phyloP scores from a whole-genome alignment of 2,888 invertebrate genomes.

The Seira ritae region DNA sequence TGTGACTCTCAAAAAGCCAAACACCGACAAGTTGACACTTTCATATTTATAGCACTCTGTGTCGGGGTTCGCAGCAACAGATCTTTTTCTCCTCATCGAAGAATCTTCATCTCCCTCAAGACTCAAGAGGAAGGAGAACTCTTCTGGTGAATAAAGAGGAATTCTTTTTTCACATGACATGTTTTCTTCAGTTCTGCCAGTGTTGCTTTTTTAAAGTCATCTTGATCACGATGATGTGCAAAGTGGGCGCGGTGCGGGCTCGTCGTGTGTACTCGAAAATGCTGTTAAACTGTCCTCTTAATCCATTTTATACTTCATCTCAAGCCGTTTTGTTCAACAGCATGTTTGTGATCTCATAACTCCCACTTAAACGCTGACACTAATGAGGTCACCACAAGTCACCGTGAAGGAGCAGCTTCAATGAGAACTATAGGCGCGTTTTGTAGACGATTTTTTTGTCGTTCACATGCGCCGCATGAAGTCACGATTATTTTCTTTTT shows the following conservation, averaged over 20 bases:
- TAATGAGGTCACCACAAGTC: constrained; percentile 64
- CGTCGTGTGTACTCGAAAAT: constrained; percentile 1
- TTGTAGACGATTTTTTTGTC: background rate
- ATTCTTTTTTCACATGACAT: background rate
- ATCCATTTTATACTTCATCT: constrained; percentile 33
- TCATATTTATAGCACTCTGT: constrained; percentile 60
- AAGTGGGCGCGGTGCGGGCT: constrained; percentile 39
- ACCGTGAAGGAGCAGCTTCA: constrained; percentile 21
- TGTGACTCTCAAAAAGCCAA: constrained; percentile 30
- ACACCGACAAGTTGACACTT: constrained; percentile 59
- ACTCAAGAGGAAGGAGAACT: background rate
- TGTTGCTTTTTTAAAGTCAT: background rate
- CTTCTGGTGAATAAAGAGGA: background rate
- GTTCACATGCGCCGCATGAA: background rate
- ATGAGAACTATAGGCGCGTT: background rate
- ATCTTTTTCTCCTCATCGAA: constrained; percentile 24
- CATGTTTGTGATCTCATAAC: constrained; percentile 63
- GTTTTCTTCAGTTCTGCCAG: background rate
- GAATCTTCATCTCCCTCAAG: background rate
- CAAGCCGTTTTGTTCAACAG: constrained; percentile 45
- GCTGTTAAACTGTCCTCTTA: constrained; percentile 34
- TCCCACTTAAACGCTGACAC: constrained; percentile 60
- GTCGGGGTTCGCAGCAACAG: constrained; percentile 59
- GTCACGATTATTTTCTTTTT: background rate
- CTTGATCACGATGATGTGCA: background rate